Evolutionary conservation across 2,797 vertebrate species (phyloP).

Genomic region (Hafferia zeledoni): DNA sequence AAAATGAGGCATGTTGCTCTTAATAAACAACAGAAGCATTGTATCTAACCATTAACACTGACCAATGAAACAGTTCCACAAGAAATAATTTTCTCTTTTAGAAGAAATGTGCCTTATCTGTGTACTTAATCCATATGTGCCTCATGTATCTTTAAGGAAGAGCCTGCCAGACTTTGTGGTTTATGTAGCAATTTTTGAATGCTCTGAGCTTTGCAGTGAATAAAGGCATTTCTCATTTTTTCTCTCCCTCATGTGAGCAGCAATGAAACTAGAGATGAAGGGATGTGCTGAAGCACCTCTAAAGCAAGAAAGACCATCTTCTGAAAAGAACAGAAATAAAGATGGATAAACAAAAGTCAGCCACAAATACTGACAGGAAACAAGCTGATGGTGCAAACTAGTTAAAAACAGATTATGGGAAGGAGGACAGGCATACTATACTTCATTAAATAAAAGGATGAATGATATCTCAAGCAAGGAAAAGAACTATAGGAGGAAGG

Average conservation of each 20-base stretch:
- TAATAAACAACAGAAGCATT: constrained; percentile 23
- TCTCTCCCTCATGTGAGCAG: neutral
- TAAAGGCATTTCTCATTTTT: neutral
- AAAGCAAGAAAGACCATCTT: neutral
- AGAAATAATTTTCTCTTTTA: neutral
- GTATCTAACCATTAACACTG: neutral
- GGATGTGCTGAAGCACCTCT: neutral
- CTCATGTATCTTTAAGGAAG: neutral
- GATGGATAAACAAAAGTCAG: neutral
- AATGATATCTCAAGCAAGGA: neutral
- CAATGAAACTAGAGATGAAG: constrained; percentile 3
- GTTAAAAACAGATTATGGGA: neutral
- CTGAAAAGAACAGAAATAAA: neutral
- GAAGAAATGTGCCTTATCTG: neutral
- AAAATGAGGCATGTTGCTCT: neutral
- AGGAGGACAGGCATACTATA: neutral
- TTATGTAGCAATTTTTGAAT: neutral
- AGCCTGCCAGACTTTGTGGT: neutral
- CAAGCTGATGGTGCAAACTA: neutral
- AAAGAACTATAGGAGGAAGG: neutral
- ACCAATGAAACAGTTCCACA: neutral
- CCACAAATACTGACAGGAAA: neutral
- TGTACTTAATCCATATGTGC: neutral
- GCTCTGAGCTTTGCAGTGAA: neutral
- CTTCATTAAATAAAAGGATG: neutral